These are phyloP conservation scores for Apeira syringaria DNA, from an alignment of 2,888 invertebrate genomes.

Conservation along the genomic window DNA sequence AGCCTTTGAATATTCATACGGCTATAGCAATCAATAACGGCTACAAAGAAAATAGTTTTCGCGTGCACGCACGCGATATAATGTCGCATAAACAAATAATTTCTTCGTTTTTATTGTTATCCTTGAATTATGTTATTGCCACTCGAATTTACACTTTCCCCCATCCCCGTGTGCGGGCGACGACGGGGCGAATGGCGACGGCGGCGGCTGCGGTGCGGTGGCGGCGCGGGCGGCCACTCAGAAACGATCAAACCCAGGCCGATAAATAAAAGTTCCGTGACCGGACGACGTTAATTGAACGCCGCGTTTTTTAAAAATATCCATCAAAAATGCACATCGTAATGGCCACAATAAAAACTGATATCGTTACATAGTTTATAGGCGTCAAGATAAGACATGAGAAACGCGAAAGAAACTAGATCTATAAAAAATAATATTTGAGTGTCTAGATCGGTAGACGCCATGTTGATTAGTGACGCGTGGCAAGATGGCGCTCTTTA, in stretches of 20 bases:
- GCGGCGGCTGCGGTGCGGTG: constrained; percentile 20
- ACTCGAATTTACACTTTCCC: constrained; percentile 56
- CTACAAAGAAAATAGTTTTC: constrained; percentile 79
- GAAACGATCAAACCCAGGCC: constrained; percentile 57
- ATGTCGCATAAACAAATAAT: constrained; percentile 82
- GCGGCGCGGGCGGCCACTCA: constrained; percentile 36
- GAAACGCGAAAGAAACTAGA: constrained; percentile 45
- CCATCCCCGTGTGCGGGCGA: constrained; percentile 26
- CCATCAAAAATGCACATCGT: constrained; percentile 78
- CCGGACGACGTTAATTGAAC: constrained; percentile 73
- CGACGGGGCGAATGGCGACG: constrained; percentile 12
- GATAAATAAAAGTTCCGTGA: constrained; percentile 76
- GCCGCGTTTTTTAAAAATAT: constrained; percentile 62
- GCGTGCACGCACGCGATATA: constrained; percentile 80
- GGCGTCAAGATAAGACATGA: constrained; percentile 48
- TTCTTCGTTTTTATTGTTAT: constrained; percentile 74
- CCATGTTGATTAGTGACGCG: constrained; percentile 52
- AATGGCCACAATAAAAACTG: constrained; percentile 67
- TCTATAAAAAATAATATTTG: constrained; percentile 49
- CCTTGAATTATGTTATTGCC: constrained; percentile 60
- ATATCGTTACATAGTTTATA: constrained; percentile 60
- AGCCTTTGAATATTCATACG: constrained; percentile 81
- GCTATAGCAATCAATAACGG: constrained; percentile 80
- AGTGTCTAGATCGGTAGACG: constrained; percentile 31
- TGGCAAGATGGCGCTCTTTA: constrained; percentile 43